phyloP scores from a whole-genome alignment of 2,113 vertebrate species.

The Rhea pennata region DNA sequence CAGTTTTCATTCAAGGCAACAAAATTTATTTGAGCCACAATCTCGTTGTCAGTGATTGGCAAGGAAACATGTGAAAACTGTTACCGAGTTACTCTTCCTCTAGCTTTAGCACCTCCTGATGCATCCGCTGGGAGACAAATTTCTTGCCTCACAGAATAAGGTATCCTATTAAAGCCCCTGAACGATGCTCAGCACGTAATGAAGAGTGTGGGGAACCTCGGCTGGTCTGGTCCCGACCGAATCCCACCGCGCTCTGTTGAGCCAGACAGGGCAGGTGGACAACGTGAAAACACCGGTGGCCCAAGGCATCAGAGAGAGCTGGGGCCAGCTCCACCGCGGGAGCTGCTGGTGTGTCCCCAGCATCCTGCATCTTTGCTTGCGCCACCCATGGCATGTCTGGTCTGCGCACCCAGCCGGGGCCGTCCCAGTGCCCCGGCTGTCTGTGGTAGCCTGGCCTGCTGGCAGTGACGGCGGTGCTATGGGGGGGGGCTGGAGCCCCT shows the following conservation, averaged over 20 bases:
- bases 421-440: no score
- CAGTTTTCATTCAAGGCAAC: not conserved
- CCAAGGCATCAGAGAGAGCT: not conserved
- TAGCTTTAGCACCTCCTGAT: not conserved
- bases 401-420: no score
- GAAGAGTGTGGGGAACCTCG: not conserved
- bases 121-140: not conserved
- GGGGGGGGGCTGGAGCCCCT: constrained; percentile 38
- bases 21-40: not conserved
- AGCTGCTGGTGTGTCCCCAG: not conserved
- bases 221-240: not conserved
- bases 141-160: not conserved
- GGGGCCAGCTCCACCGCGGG: not conserved
- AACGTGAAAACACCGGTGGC: not conserved
- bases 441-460: constrained; percentile 51
- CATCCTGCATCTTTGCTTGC: not conserved
- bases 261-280: not conserved
- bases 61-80: not conserved
- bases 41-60: not conserved
- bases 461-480: constrained; percentile 76
- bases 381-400: not conserved
- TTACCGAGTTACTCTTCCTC: not conserved
- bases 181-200: not conserved
- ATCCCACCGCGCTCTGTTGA: not conserved
- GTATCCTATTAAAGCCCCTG: not conserved